Percentiles rank a stretch among this genome's conserved stretches.
Conservation (phyloP, 2,113 vertebrate genomes). For the Pongo abelii region DNA sequence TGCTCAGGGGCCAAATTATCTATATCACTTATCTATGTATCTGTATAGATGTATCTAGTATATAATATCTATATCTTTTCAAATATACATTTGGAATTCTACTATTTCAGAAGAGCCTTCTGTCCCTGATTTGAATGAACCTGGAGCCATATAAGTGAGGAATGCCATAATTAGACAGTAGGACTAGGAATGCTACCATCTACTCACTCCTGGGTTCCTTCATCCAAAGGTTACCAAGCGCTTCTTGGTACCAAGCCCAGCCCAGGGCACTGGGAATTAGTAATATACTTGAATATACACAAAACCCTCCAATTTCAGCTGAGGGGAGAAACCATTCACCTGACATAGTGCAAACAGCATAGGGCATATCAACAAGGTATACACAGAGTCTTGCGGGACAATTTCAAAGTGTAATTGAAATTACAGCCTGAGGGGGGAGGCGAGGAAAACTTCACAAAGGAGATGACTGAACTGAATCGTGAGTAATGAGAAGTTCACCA, state of each 20-base stretch:
- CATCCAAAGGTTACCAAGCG: not conserved
- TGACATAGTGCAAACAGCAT: not conserved
- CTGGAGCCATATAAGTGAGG: not conserved
- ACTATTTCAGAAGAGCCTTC: not conserved
- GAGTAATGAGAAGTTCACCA: not conserved
- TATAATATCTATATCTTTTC: not conserved
- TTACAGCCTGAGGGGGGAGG: not conserved
- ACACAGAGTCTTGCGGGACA: not conserved
- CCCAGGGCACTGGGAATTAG: not conserved
- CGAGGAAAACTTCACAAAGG: not conserved
- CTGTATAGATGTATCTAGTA: not conserved
- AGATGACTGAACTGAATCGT: not conserved
- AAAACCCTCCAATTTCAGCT: not conserved
- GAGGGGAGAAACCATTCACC: not conserved
- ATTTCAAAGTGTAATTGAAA: not conserved
- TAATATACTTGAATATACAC: not conserved
- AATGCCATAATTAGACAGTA: not conserved
- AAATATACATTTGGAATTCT: not conserved
- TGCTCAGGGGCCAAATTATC: not conserved
- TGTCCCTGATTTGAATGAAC: not conserved
- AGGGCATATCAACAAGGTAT: not conserved
- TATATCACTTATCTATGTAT: not conserved
- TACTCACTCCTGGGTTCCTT: not conserved
- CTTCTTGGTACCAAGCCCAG: not conserved
- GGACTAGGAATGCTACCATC: not conserved